These are phyloP conservation scores for Thamnophis elegans DNA, from an alignment of 2,797 vertebrate species.

Conservation along the genomic window DNA sequence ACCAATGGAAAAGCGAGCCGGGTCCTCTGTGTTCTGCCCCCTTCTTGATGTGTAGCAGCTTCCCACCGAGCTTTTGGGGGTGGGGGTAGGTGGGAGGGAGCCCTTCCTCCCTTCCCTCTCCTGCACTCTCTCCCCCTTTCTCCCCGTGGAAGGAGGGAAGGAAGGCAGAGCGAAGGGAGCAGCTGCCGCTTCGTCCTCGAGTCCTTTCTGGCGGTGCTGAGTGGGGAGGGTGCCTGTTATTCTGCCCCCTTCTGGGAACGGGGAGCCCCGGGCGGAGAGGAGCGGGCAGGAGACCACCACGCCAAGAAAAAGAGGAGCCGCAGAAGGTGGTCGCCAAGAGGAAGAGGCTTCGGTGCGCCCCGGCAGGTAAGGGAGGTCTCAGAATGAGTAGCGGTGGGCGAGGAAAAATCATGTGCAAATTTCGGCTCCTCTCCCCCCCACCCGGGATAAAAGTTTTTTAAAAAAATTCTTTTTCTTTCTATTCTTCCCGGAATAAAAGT, in stretches of 20 bases:
- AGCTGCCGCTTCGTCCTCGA: background rate
- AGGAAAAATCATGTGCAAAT: background rate
- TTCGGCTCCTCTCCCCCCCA: background rate
- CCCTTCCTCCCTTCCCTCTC: background rate
- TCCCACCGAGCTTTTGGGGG: background rate
- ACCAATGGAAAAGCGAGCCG: background rate
- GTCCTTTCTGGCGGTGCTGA: background rate
- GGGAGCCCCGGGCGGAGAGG: background rate
- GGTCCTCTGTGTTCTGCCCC: background rate
- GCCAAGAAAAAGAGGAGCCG: no score
- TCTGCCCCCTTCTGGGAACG: background rate
- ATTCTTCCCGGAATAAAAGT: no score
- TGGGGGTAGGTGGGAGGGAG: no score
- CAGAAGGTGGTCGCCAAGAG: no score
- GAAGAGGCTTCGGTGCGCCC: background rate
- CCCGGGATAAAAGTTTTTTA: no score
- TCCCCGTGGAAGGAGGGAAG: background rate
- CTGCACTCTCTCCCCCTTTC: background rate
- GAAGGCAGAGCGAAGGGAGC: no score
- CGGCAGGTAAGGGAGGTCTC: background rate
- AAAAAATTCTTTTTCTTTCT: no score
- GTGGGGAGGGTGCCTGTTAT: background rate
- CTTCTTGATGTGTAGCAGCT: background rate
- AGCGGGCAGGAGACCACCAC: no score
- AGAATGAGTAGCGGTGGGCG: background rate